Evolutionary conservation across 2,888 invertebrate genomes (phyloP).

Genomic region (Drosophila picticornis): DNA sequence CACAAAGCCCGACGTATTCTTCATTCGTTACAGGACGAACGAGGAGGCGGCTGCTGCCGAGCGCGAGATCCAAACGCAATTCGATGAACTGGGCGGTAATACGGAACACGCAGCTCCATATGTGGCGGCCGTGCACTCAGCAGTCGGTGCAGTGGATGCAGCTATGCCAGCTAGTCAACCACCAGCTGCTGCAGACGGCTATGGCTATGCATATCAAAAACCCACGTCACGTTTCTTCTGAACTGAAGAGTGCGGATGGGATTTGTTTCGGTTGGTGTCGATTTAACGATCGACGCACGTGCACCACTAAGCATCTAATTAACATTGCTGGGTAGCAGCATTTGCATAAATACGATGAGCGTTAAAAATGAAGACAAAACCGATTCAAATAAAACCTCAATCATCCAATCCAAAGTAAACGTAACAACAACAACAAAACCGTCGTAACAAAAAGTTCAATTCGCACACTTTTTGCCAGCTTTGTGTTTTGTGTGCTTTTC

Average conservation of each 20-base stretch:
- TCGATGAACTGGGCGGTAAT: slow-evolving; percentile 83
- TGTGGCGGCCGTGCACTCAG: slow-evolving; percentile 79
- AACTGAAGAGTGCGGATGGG: neutral
- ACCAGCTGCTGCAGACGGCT: slow-evolving; percentile 67
- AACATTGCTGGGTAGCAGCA: slow-evolving; percentile 45
- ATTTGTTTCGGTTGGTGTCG: slow-evolving; percentile 31
- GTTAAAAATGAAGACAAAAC: slow-evolving; percentile 35
- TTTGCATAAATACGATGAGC: slow-evolving; percentile 56
- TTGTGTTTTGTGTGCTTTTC: slow-evolving; percentile 28
- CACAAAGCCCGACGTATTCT: slow-evolving; percentile 84
- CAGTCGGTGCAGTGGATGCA: slow-evolving; percentile 76
- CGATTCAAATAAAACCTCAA: slow-evolving; percentile 35
- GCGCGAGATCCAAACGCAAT: slow-evolving; percentile 83
- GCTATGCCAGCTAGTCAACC: neutral
- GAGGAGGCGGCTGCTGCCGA: slow-evolving; percentile 84
- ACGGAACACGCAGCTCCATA: slow-evolving; percentile 81
- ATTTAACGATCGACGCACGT: slow-evolving; percentile 45
- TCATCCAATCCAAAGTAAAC: slow-evolving; percentile 33
- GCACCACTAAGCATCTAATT: slow-evolving; percentile 39
- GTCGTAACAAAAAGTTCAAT: slow-evolving; percentile 52
- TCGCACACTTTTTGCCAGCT: slow-evolving; percentile 54
- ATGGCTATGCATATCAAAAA: slow-evolving; percentile 79
- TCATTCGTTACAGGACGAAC: slow-evolving; percentile 84
- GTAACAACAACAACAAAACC: slow-evolving; percentile 20
- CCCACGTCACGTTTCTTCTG: slow-evolving; percentile 34